Evolutionary conservation across 53 echinoderm and acorn worm genomes (phyloP).

Genomic region (Echinarachnius parma): DNA sequence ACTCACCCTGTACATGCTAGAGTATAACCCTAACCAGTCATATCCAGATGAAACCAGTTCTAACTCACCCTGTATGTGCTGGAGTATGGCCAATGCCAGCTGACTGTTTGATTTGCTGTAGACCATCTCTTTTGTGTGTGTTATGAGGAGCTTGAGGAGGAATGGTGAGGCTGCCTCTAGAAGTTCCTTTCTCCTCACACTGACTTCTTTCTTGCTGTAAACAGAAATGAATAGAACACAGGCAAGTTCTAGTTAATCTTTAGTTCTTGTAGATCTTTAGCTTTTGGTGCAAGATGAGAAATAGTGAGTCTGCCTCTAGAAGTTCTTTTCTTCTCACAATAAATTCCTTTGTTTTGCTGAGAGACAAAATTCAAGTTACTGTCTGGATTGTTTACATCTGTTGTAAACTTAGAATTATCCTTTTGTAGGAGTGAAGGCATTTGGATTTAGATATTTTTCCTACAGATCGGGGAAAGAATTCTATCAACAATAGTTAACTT

Average conservation of each 20-base stretch:
- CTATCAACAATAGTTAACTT: no score
- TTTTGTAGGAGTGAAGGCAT: no score
- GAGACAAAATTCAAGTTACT: no score
- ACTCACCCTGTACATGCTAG: slow-evolving; percentile 37
- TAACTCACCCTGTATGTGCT: slow-evolving; percentile 38
- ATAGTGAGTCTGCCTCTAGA: slow-evolving; percentile 52
- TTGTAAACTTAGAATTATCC: no score
- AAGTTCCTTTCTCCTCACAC: slow-evolving; percentile 53
- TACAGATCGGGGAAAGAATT: no score
- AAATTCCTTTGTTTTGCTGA: slow-evolving; percentile 79
- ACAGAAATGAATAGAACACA: background rate
- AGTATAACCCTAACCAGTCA: slow-evolving; percentile 74
- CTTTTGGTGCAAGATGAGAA: no score
- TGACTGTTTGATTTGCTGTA: no score
- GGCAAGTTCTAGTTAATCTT: no score
- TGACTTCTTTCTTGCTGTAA: background rate
- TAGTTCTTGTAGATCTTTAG: no score
- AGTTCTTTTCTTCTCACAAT: slow-evolving; percentile 63
- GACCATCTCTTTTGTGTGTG: slow-evolving; percentile 67
- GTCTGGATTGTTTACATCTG: no score
- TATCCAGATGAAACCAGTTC: no score
- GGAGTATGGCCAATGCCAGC: slow-evolving; percentile 70
- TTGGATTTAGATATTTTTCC: no score
- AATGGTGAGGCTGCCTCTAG: slow-evolving; percentile 58
- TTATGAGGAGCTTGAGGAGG: slow-evolving; percentile 60